Percentiles rank a stretch among this genome's conserved stretches.
phyloP scores from a whole-genome alignment of 2,113 vertebrate species.

The Oncorhynchus nerka region DNA sequence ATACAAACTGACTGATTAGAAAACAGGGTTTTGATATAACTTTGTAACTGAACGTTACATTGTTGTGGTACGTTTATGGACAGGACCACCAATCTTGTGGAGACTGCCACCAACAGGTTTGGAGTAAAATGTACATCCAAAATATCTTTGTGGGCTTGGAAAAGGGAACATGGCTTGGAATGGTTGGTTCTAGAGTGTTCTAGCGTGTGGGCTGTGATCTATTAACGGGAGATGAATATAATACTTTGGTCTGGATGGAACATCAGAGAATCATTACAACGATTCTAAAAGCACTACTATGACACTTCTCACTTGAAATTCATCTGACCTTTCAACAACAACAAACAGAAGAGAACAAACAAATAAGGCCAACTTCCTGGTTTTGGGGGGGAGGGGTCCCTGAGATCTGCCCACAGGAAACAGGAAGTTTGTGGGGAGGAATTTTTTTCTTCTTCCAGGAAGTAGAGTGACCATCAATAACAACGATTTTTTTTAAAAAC shows the following conservation, averaged over 20 bases:
- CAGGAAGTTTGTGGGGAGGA: conserved; percentile 43
- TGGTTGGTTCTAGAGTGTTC: background rate
- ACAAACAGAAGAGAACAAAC: background rate
- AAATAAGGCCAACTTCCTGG: conserved; percentile 13
- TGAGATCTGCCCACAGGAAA: conserved; percentile 73
- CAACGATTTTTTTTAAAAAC: background rate
- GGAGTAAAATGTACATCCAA: background rate
- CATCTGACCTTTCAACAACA: conserved; percentile 18
- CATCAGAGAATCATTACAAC: background rate
- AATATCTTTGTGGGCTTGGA: background rate
- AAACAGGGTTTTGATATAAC: background rate
- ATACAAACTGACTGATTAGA: conserved; percentile 29
- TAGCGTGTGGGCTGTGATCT: background rate
- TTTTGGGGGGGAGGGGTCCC: conserved; percentile 59
- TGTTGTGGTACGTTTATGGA: background rate
- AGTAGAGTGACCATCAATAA: conserved; percentile 4
- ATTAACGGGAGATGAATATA: background rate
- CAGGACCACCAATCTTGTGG: background rate
- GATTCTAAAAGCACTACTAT: background rate
- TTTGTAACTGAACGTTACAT: background rate
- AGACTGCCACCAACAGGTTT: too few species aligned
- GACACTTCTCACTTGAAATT: conserved; percentile 1
- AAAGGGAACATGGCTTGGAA: background rate
- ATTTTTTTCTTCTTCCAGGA: conserved; percentile 10
- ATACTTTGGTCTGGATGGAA: background rate